A percentile compares a stretch with the other conserved stretches of the same genome.
Evolutionary conservation across 2,888 invertebrate species (phyloP).

Genomic region (Cataglyphis albicans): DNA sequence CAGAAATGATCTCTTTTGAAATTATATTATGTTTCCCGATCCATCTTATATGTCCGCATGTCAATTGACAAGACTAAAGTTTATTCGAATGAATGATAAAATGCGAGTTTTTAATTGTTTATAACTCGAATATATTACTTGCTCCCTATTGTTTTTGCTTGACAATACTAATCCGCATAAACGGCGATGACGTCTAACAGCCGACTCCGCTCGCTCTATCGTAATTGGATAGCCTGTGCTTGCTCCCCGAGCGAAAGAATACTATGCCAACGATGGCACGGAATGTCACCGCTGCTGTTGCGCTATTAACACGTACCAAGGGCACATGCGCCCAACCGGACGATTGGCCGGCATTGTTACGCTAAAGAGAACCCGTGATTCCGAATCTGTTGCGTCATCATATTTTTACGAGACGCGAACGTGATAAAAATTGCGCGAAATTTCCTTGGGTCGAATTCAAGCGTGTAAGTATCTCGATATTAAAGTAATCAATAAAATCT

Average conservation of each 20-base stretch:
- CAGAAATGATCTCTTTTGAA: not conserved
- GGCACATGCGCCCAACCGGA: constrained; percentile 45
- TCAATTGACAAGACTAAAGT: not conserved
- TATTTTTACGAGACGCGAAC: not conserved
- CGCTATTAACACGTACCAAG: constrained; percentile 58
- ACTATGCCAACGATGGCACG: constrained; percentile 31
- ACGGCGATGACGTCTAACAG: constrained; percentile 57
- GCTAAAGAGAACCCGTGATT: constrained; percentile 13
- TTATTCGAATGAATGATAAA: not conserved
- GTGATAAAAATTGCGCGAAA: not conserved
- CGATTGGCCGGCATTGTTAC: constrained; percentile 46
- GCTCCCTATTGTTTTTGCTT: not conserved
- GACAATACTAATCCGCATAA: not conserved
- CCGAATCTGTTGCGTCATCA: constrained; percentile 15
- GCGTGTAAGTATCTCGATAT: not conserved
- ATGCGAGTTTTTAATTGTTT: not conserved
- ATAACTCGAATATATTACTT: not conserved
- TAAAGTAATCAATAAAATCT: not conserved
- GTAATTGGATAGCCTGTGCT: constrained; percentile 66
- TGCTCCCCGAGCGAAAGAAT: constrained; percentile 32
- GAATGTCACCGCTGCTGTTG: constrained; percentile 55
- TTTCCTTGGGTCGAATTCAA: not conserved
- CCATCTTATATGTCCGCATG: not conserved
- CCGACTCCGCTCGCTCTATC: constrained; percentile 60
- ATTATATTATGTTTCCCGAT: not conserved